Percentiles rank a stretch among this genome's conserved stretches.
Evolutionary conservation across 2,797 vertebrate species (phyloP).

Genomic region (Pseudochirops corinnae): DNA sequence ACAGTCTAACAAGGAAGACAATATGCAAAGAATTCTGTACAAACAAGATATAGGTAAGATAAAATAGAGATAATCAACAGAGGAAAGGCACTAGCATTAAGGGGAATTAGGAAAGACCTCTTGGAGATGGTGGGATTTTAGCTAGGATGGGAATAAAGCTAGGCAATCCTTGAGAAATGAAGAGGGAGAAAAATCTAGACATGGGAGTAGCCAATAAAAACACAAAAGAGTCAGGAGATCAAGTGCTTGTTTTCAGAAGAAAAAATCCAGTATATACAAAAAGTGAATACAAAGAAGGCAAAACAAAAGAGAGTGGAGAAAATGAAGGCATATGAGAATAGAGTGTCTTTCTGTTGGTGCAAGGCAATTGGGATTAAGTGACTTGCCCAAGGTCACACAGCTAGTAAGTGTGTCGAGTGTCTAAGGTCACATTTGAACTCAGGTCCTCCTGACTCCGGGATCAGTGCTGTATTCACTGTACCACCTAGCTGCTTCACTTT

Average conservation of each 20-base stretch:
- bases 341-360: not conserved
- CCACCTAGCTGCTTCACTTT: no score
- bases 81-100: not conserved
- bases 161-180: not conserved
- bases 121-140: not conserved
- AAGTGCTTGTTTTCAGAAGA: not conserved
- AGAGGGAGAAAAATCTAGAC: not conserved
- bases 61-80: not conserved
- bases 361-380: no score
- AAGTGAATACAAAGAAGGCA: not conserved
- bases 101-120: not conserved
- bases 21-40: not conserved
- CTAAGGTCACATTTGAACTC: no score
- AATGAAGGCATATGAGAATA: not conserved
- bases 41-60: not conserved
- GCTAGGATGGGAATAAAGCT: not conserved
- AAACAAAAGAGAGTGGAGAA: not conserved
- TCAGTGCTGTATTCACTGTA: no score
- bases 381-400: no score
- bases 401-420: no score
- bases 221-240: not conserved
- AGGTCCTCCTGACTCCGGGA: no score
- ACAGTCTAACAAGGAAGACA: not conserved
- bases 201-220: not conserved
- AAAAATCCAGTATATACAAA: not conserved